A percentile compares a stretch with the other conserved stretches of the same genome.
Conservation (phyloP, 1,140 invertebrate genomes). For the Aphelenchoides besseyi region DNA sequence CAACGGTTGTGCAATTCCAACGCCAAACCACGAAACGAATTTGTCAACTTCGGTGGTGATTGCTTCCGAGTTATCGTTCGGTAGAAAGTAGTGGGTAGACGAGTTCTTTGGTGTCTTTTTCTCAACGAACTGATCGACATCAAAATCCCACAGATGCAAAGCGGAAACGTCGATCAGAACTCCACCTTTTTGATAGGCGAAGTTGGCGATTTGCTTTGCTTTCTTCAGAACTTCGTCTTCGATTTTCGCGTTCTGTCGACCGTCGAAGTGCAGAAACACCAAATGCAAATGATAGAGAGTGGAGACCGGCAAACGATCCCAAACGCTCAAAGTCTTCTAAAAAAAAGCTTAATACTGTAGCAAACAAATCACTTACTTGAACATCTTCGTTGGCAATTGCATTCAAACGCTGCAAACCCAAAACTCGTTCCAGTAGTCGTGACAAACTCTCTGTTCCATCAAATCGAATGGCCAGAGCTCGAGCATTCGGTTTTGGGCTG, state of each 20-base stretch:
- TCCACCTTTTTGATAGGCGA: not conserved
- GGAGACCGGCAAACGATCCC: slow-evolving; percentile 34
- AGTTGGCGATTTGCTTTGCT: not conserved
- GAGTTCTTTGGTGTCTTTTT: not conserved
- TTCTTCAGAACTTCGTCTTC: not conserved
- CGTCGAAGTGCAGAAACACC: slow-evolving; percentile 38
- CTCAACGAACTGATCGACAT: slow-evolving; percentile 9
- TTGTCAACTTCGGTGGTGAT: slow-evolving; percentile 42
- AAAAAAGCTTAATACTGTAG: slow-evolving; percentile 8
- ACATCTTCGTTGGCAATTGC: slow-evolving; percentile 1
- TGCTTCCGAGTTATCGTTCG: not conserved
- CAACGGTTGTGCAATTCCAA: slow-evolving; percentile 28
- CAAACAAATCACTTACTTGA: slow-evolving; percentile 6
- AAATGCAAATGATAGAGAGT: slow-evolving; percentile 40
- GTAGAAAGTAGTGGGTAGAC: not conserved
- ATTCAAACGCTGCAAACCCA: slow-evolving; percentile 18
- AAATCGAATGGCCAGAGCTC: not conserved
- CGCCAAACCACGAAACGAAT: slow-evolving; percentile 20
- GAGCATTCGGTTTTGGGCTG: not conserved
- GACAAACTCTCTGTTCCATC: not conserved
- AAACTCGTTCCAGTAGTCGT: not conserved
- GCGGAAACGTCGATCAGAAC: slow-evolving; percentile 1
- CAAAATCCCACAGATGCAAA: slow-evolving; percentile 20
- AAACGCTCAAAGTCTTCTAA: slow-evolving; percentile 29
- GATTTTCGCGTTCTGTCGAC: slow-evolving; percentile 10